phyloP scores from a whole-genome alignment of 2,888 invertebrate species.

The Hanleya hanleyi region DNA sequence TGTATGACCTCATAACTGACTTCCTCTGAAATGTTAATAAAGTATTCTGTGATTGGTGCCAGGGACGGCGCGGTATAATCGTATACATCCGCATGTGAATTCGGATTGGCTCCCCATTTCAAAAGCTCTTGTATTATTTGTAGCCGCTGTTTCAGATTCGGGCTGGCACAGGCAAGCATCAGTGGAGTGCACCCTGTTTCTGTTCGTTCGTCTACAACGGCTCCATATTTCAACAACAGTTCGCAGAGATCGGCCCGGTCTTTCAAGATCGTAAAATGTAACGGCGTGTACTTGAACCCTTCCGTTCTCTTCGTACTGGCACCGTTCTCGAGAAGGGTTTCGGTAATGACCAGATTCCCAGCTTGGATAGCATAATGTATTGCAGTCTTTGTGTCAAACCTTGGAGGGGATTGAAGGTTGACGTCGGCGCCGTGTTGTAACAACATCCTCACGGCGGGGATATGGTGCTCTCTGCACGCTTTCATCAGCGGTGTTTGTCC shows the following conservation, averaged over 20 bases:
- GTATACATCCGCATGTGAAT: constrained; percentile 76
- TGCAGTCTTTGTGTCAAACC: constrained; percentile 90
- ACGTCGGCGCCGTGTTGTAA: constrained; percentile 89
- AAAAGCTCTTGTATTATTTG: constrained; percentile 61
- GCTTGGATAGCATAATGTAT: constrained; percentile 91
- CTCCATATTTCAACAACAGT: constrained; percentile 73
- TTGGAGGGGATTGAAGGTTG: constrained; percentile 88
- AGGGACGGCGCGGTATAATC: constrained; percentile 79
- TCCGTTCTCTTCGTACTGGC: constrained; percentile 80
- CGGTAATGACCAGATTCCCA: constrained; percentile 82
- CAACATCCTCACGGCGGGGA: constrained; percentile 75
- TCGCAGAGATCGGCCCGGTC: constrained; percentile 67
- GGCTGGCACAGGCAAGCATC: constrained; percentile 72
- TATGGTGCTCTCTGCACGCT: constrained; percentile 79
- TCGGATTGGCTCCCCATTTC: constrained; percentile 63
- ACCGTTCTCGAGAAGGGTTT: constrained; percentile 87
- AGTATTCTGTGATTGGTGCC: constrained; percentile 87
- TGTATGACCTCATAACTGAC: constrained; percentile 81
- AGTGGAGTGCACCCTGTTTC: constrained; percentile 72
- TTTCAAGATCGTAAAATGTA: constrained; percentile 86
- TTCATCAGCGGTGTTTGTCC: constrained; percentile 94
- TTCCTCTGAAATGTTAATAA: constrained; percentile 78
- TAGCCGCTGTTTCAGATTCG: constrained; percentile 55
- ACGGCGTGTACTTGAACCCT: constrained; percentile 82
- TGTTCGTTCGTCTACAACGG: constrained; percentile 74